Evolutionary conservation across 2,888 invertebrate genomes (phyloP), one percentile per base, ranked within the genome.

Genomic region (Melolontha melolontha): DNA sequence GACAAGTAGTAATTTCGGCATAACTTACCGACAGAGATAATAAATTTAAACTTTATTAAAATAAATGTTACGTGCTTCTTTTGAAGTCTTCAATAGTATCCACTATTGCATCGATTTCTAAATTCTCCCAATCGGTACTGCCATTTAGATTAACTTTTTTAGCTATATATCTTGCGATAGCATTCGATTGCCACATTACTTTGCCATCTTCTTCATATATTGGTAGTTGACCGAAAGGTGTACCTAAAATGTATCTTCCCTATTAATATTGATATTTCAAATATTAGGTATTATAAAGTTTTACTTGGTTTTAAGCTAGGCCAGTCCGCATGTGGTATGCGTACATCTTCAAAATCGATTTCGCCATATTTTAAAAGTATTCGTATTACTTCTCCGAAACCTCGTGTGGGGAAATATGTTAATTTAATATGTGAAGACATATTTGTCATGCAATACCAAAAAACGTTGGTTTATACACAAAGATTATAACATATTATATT

Each of bases 221-320:
- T 0, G 91, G 91, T 70, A 89, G 78, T 79, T 89, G 88, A 0
- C 90, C 90, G 78, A 88, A 89, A 40, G 89, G 89, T 84, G 86
- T 88, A 67, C 83, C 85, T 89, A 79, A 17, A 79, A 34, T 34
- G 1, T 34, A 34, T 10, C 10, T 34, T 34, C 6, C 1, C 2
- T 10, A 34, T 29, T 29, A 29, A 29, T 5, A 34, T 34, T 34
- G 7, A 34, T 34, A 10, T 34, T 34, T 34, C 6, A 10, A 34
- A 34, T 34, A 34, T 1, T 34, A 8, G 2, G 1, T 34, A n/a
- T n/a, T n/a, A 8, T 6, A 34, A 10, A 1, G 10, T 6, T 34
- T 6, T 34, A 34, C 34, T 10, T 34, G 34, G 8, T 34, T 88
- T 88, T 29, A 87, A 75, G 59, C 83, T 79, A 14, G 85, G 84